Base-by-base conservation (phyloP, 1,140 invertebrate genomes). In the Drosophila bocqueti region DNA sequence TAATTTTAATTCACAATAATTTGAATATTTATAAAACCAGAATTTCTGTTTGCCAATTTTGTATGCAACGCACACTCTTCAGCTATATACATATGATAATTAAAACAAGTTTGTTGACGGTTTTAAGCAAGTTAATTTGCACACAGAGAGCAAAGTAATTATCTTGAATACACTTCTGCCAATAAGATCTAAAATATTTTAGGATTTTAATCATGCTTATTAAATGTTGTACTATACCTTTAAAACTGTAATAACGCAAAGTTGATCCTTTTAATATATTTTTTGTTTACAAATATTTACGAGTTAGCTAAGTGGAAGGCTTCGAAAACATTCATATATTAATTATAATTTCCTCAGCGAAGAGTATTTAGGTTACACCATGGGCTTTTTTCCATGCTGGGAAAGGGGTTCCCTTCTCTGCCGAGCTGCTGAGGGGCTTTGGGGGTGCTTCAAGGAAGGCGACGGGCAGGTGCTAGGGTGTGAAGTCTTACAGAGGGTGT, bases 361-460 rank as follows among this genome's bases (percentile, higher is more conserved):
- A 62, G 29, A 24, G 62, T 65, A 62, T 65, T n/a, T 36, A 38
- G 10, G 13, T 13, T 29, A 4, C 29, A 21, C 0, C 11, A 6
- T 10, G 4, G 8, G 4, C 29, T 43, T n/a, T 8, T 1, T 4
- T 42, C 4, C 38, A 3, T 18, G 15, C 29, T 63, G 43, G 8
- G 10, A 68, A 66, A 40, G 62, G 62, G 62, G 66, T 52, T 68
- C 21, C 29, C 36, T 69, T 40, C 29, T 50, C 21, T 5, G 36
- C 11, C 26, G 36, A 68, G 60, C 26, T 31, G 60, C 13, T 65
- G 4, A 38, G 43, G 13, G 64, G 34, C 13, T 11, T 18, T 18
- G 29, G 18, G 57, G 58, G 58, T 43, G 29, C 5, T 62, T 42
- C 16, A 13, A 24, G n/a, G 21, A 6, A 21, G 34, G 24, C 8